Base-by-base conservation (phyloP, 2,888 invertebrate genomes). In the Chalcosyrphus nemorum region DNA sequence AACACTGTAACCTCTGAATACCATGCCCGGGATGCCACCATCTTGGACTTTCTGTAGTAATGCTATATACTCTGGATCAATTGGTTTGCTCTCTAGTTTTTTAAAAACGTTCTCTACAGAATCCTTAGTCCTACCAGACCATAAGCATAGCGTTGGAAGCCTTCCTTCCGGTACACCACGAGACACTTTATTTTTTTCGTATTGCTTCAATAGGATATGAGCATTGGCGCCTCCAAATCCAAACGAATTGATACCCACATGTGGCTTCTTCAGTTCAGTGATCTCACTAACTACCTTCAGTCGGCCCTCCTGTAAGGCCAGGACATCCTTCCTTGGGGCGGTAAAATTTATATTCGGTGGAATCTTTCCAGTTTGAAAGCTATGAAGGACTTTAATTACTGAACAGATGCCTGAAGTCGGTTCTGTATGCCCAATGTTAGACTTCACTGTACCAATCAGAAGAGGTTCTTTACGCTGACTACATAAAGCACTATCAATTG, bases 371-470 rank as follows among this genome's bases (percentile, higher is more conserved):
- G 93, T 93, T 88, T 96, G 95, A 93, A 97, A 96, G 0, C 95
- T 95, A 61, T 96, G 93, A 66, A 96, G 87, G 87, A 94, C 95
- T 93, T 97, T 97, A 0, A 95, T 94, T 68, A 97, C 90, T 0
- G 96, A 95, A 87, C 96, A 95, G 1, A 97, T 91, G 7, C 96
- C 95, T 11, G 96, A 95, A 1, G 94, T 94, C 1, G 97, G 95
- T 89, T 98, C 98, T 0, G 96, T 93, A 91, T 98, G 98, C 0
- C 98, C 98, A 91, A 97, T 93, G 91, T 97, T 98, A 0, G 97
- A 97, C 90, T 98, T 98, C 63, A 97, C 94, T 0, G 97, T 96
- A 4, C 98, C 98, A 75, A 98, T 95, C 57, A 93, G 91, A 0
- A 97, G 93, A 0, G 97, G 95, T 0, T 93, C 94, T 0, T 93